Percentiles rank a stretch among this genome's conserved stretches.
Evolutionary conservation across 2,113 vertebrate genomes (phyloP).

Genomic region (Dipodomys stephensi): DNA sequence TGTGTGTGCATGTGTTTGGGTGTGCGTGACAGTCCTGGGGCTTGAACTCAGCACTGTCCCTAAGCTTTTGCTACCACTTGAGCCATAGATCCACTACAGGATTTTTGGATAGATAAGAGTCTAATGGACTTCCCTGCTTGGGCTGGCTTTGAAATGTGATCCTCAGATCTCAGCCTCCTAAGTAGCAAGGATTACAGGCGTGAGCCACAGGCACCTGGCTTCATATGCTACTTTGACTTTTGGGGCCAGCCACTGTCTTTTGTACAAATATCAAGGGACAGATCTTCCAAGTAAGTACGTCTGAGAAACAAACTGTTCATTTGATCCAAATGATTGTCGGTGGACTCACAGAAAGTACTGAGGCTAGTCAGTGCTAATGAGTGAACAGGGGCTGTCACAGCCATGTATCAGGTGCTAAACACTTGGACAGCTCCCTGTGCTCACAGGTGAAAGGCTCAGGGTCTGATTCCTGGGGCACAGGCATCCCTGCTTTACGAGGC

Average conservation of each 20-base stretch:
- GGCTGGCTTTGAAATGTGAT: too few species aligned
- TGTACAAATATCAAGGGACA: neutral
- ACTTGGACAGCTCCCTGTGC: neutral
- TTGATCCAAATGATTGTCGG: accelerated
- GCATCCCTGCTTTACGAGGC: neutral
- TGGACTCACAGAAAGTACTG: neutral
- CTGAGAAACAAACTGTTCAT: neutral
- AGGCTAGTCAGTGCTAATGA: neutral
- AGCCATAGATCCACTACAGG: too few species aligned
- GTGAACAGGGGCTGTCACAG: accelerated
- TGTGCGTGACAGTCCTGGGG: too few species aligned
- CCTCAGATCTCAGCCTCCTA: too few species aligned
- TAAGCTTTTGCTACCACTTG: too few species aligned
- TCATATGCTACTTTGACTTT: too few species aligned
- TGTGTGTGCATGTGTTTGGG: too few species aligned
- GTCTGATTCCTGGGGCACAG: neutral
- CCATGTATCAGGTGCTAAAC: accelerated
- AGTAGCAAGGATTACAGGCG: too few species aligned
- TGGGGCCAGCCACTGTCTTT: neutral
- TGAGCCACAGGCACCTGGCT: too few species aligned
- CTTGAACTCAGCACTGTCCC: too few species aligned
- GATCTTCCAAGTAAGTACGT: neutral
- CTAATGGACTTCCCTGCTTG: too few species aligned
- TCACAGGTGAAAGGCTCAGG: accelerated
- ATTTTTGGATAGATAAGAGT: too few species aligned